Percentiles rank a stretch among this genome's conserved stretches.
Evolutionary conservation across 2,888 invertebrate genomes (phyloP).

Genomic region (Geotrupes spiniger): DNA sequence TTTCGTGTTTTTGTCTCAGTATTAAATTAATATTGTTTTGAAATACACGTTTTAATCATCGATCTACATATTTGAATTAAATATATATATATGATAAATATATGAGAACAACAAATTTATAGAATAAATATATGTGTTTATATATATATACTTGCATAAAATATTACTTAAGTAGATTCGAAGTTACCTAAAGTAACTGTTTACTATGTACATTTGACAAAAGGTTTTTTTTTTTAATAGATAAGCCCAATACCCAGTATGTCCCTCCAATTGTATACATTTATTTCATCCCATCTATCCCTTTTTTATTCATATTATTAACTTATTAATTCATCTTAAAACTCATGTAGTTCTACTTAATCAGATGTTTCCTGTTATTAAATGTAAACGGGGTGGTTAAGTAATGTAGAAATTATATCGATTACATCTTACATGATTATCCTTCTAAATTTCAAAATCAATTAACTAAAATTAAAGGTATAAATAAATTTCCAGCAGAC

Average conservation of each 20-base stretch:
- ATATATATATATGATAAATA: slow-evolving; percentile 7
- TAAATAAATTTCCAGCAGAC: too few relatives aligned
- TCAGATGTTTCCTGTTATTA: neutral
- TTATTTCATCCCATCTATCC: slow-evolving; percentile 3
- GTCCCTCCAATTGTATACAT: slow-evolving; percentile 31
- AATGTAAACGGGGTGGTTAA: slow-evolving; percentile 1
- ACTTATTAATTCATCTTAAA: slow-evolving; percentile 1
- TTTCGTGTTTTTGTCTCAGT: slow-evolving; percentile 24
- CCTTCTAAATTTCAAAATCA: too few relatives aligned
- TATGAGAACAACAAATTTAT: slow-evolving; percentile 19
- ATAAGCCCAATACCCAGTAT: slow-evolving; percentile 34
- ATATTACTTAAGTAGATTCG: slow-evolving; percentile 40
- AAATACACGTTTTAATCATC: slow-evolving; percentile 17
- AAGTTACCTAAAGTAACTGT: slow-evolving; percentile 37
- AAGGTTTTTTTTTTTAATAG: slow-evolving; percentile 33
- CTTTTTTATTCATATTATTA: slow-evolving; percentile 1
- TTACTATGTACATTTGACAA: slow-evolving; percentile 36
- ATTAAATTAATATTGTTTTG: slow-evolving; percentile 24
- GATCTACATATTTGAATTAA: neutral
- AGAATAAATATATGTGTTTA: slow-evolving; percentile 37
- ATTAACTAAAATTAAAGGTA: too few relatives aligned
- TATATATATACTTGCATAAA: slow-evolving; percentile 32
- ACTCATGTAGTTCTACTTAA: slow-evolving; percentile 2
- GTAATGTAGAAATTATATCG: neutral
- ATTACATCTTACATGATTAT: too few relatives aligned